Conservation (phyloP, 2,888 invertebrate genomes). For the Hypselothyrea guttata region DNA sequence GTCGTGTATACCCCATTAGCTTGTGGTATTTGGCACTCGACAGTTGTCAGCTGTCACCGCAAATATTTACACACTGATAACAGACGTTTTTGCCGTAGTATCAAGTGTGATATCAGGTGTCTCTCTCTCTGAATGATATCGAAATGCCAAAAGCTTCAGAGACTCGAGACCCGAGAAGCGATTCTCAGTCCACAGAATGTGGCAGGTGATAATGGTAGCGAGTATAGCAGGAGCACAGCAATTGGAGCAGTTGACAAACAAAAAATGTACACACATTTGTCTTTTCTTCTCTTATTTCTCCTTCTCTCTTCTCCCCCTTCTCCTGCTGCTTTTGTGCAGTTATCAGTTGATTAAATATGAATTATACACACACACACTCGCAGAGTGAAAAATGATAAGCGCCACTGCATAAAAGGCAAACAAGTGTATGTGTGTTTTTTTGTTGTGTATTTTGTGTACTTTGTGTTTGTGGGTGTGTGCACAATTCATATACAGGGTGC, state of each 20-base stretch:
- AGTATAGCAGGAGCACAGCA: slow-evolving; percentile 71
- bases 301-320: background rate
- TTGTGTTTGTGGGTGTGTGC: slow-evolving; percentile 1
- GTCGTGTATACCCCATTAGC: no score
- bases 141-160: slow-evolving; percentile 14
- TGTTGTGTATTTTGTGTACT: no score
- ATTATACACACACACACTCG: slow-evolving; percentile 49
- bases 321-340: slow-evolving; percentile 47
- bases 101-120: slow-evolving; percentile 39
- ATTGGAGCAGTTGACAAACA: slow-evolving; percentile 52
- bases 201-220: slow-evolving; percentile 70
- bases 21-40: background rate
- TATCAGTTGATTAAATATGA: slow-evolving; percentile 77
- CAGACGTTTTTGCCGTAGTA: slow-evolving; percentile 11
- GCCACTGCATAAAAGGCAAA: slow-evolving; percentile 46
- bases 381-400: slow-evolving; percentile 66
- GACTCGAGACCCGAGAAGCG: slow-evolving; percentile 1
- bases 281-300: background rate
- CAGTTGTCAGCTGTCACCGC: slow-evolving; percentile 37
- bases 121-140: slow-evolving; percentile 31
- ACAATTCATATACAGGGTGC: slow-evolving; percentile 53
- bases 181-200: no score
- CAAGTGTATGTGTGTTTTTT: slow-evolving; percentile 9
- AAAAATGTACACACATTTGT: slow-evolving; percentile 23
- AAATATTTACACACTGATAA: slow-evolving; percentile 47